Evolutionary conservation across 2,113 vertebrate genomes (phyloP).

Genomic region (Archilochus colubris): DNA sequence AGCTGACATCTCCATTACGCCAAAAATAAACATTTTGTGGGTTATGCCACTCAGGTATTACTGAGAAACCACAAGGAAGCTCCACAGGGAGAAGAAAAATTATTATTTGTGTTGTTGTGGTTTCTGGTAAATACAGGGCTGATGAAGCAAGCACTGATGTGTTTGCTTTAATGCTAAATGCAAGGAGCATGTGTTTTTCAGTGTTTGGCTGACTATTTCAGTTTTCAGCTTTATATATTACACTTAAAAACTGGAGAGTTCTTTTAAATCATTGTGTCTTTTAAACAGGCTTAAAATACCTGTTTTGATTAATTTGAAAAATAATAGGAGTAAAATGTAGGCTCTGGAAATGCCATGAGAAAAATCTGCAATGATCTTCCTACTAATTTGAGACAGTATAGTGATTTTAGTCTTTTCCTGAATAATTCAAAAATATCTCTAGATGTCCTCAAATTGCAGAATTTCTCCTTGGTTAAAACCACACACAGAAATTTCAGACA

Average conservation of each 20-base stretch:
- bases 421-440: not conserved
- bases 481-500: not conserved
- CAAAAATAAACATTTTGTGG: slow-evolving; percentile 30
- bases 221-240: not conserved
- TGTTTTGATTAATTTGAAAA: slow-evolving; percentile 41
- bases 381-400: not conserved
- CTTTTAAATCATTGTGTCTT: not conserved
- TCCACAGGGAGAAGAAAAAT: not conserved
- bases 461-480: not conserved
- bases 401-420: not conserved
- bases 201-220: not conserved
- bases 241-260: not conserved
- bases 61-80: slow-evolving; percentile 36
- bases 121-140: slow-evolving; percentile 26
- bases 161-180: slow-evolving; percentile 48
- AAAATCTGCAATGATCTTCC: not conserved
- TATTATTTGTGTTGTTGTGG: slow-evolving; percentile 37
- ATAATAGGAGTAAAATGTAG: not conserved
- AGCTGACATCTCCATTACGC: slow-evolving; percentile 20
- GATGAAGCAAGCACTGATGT: slow-evolving; percentile 7
- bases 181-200: not conserved
- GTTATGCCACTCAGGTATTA: not conserved
- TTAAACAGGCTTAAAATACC: not conserved
- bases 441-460: not conserved
- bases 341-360: not conserved